Conservation (phyloP, 2,113 vertebrate species). For the Erythrocercus mccallii region DNA sequence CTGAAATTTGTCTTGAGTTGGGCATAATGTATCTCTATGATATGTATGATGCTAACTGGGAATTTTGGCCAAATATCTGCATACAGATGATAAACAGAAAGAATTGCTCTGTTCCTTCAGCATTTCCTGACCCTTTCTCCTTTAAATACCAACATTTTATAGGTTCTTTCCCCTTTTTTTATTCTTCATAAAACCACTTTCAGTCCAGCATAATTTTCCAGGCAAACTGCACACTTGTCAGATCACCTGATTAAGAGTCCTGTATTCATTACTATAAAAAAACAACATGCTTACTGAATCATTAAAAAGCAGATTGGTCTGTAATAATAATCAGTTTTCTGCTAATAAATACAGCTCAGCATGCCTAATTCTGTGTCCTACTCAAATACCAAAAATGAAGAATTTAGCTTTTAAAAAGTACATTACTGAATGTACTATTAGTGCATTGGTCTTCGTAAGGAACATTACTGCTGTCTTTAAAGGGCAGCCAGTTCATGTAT, state of each 20-base stretch:
- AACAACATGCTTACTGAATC: not conserved
- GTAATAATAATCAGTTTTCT: slow-evolving; percentile 61
- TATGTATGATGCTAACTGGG: too few relatives aligned
- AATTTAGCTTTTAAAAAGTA: slow-evolving; percentile 31
- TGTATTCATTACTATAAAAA: slow-evolving; percentile 47
- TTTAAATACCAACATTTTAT: slow-evolving; percentile 1
- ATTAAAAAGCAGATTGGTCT: slow-evolving; percentile 29
- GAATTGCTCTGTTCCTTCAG: not conserved
- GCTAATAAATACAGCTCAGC: slow-evolving; percentile 37
- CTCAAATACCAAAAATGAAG: slow-evolving; percentile 29
- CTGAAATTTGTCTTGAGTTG: not conserved
- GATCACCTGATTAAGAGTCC: slow-evolving; percentile 66
- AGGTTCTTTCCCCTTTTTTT: slow-evolving; percentile 16
- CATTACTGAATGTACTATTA: slow-evolving; percentile 14
- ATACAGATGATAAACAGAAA: not conserved
- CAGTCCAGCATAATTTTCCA: slow-evolving; percentile 56
- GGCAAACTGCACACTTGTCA: slow-evolving; percentile 62
- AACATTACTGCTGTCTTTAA: slow-evolving; percentile 29
- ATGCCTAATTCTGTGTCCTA: slow-evolving; percentile 29
- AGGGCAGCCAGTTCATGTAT: slow-evolving; percentile 35
- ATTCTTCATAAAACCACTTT: slow-evolving; percentile 46
- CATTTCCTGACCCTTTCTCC: not conserved
- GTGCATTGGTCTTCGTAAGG: not conserved
- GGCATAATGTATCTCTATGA: not conserved
- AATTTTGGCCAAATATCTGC: not conserved